Conservation (phyloP, 2,888 invertebrate genomes). For the Andrena chrysosceles region DNA sequence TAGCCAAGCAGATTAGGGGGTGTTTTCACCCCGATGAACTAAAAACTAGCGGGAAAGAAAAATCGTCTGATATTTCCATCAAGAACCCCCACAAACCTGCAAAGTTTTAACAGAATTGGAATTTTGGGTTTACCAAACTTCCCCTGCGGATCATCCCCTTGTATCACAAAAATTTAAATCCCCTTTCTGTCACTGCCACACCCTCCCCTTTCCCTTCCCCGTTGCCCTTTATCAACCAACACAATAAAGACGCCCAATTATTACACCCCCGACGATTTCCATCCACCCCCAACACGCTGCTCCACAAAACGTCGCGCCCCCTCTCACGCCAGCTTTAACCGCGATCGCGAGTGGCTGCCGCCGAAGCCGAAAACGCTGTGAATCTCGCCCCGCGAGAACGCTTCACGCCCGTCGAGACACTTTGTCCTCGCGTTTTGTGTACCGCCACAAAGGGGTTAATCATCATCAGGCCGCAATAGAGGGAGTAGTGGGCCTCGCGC, state of each 20-base stretch:
- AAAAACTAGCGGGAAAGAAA: too few relatives aligned
- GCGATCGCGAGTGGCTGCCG: constrained; percentile 6
- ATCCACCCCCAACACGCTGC: constrained; percentile 23
- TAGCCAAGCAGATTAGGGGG: too few relatives aligned
- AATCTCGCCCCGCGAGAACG: constrained; percentile 14
- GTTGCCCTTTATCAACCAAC: too few relatives aligned
- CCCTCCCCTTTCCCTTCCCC: too few relatives aligned
- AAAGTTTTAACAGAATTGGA: too few relatives aligned
- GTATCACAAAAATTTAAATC: too few relatives aligned
- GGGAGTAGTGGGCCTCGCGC: constrained; percentile 47
- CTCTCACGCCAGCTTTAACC: constrained; percentile 17
- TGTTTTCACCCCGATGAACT: too few relatives aligned
- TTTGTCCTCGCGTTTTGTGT: constrained; percentile 45
- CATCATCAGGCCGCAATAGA: constrained; percentile 66
- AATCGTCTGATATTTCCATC: too few relatives aligned
- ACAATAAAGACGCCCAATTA: not conserved
- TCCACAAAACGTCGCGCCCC: constrained; percentile 39
- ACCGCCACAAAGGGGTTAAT: constrained; percentile 67
- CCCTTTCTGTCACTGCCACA: too few relatives aligned
- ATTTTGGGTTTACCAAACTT: too few relatives aligned
- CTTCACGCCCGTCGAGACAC: constrained; percentile 18
- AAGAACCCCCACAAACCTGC: too few relatives aligned
- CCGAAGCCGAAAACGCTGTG: constrained; percentile 10
- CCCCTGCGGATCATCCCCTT: too few relatives aligned
- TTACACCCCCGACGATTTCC: not conserved